Evolutionary conservation across 2,797 vertebrate genomes (phyloP).

Genomic region (Astyanax mexicanus): DNA sequence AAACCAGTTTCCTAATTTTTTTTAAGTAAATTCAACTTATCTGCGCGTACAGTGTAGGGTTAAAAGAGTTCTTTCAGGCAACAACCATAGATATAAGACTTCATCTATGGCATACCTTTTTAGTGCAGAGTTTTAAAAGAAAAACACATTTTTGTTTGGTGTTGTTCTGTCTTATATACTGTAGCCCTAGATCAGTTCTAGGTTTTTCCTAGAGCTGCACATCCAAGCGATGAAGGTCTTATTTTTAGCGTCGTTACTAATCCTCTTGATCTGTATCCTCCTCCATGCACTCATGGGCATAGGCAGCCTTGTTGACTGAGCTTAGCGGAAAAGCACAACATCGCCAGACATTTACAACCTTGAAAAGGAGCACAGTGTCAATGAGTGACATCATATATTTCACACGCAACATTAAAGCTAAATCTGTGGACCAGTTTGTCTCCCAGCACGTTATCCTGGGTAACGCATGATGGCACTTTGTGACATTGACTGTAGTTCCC

Average conservation of each 20-base stretch:
- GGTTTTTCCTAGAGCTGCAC: no score
- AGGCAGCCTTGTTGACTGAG: not conserved
- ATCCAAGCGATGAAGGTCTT: not conserved
- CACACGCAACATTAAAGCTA: not conserved
- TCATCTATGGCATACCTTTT: no score
- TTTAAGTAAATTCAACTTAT: no score
- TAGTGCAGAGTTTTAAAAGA: no score
- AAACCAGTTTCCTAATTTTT: no score
- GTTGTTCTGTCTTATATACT: no score
- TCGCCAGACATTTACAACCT: not conserved
- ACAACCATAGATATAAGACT: no score
- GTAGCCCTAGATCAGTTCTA: no score
- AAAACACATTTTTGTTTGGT: no score
- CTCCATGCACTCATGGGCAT: not conserved
- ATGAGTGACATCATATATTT: not conserved
- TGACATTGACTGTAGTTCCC: not conserved
- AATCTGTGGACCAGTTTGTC: conserved; percentile 13
- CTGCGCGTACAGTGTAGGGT: no score
- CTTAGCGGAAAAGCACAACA: not conserved
- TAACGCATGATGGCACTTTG: conserved; percentile 18
- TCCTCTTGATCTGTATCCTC: not conserved
- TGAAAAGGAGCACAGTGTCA: not conserved
- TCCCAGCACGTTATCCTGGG: not conserved
- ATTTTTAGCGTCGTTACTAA: not conserved
- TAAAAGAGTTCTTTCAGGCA: no score